Conservation (phyloP, 2,797 vertebrate genomes). For the Manis pentadactyla region DNA sequence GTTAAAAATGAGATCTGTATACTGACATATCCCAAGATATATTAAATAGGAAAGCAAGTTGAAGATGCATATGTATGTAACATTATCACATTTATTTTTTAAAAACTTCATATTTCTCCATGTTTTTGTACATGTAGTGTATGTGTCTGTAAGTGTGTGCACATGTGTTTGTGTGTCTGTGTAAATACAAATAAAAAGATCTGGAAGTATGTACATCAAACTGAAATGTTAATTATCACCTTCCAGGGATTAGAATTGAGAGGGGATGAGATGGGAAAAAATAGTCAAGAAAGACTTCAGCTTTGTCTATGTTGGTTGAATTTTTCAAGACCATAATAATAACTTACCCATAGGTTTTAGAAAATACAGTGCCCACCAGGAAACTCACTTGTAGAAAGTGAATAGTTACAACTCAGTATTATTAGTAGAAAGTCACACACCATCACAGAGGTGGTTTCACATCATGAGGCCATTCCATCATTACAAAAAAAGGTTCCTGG, state of each 20-base stretch:
- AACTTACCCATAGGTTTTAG: background rate
- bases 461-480: conserved; percentile 48
- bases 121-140: background rate
- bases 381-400: background rate
- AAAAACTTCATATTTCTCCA: background rate
- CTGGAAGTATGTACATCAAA: background rate
- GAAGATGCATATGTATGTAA: background rate
- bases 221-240: background rate
- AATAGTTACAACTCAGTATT: background rate
- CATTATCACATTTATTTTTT: background rate
- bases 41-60: conserved; percentile 5
- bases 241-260: background rate
- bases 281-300: background rate
- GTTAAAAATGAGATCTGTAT: background rate
- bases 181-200: background rate
- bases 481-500: background rate
- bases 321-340: conserved; percentile 20
- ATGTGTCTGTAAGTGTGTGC: background rate
- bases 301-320: background rate
- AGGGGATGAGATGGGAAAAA: background rate
- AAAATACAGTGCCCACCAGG: background rate
- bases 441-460: conserved; percentile 47
- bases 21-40: background rate
- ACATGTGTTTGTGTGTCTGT: background rate
- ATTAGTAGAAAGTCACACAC: background rate